These are phyloP conservation scores for Sesia bembeciformis DNA, from an alignment of 2,888 invertebrate genomes.

Conservation along the genomic window DNA sequence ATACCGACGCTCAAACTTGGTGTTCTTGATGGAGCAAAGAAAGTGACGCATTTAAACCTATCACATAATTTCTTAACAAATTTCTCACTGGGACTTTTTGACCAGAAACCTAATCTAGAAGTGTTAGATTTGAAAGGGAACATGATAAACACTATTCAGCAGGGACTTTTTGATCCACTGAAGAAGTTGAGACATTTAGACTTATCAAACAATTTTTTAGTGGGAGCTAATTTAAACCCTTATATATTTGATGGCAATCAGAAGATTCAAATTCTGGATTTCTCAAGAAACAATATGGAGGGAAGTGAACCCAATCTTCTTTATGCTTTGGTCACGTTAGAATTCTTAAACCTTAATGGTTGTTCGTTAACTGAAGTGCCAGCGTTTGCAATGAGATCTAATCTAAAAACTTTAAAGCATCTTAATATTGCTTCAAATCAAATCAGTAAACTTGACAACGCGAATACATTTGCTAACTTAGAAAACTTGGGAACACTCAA, in stretches of 20 bases:
- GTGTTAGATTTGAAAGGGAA: conserved; percentile 38
- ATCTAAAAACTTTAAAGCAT: conserved; percentile 38
- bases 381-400: conserved; percentile 26
- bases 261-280: conserved; percentile 29
- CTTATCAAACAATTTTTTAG: conserved; percentile 31
- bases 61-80: conserved; percentile 30
- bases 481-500: conserved; percentile 38
- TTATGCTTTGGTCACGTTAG: conserved; percentile 21
- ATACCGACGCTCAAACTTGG: conserved; percentile 30
- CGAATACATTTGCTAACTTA: conserved; percentile 25
- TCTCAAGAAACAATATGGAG: conserved; percentile 40
- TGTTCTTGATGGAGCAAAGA: conserved; percentile 27
- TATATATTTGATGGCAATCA: conserved; percentile 26
- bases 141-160: conserved; percentile 19
- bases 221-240: conserved; percentile 25
- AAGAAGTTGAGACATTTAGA: conserved; percentile 30
- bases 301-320: conserved; percentile 26
- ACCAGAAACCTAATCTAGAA: conserved; percentile 30
- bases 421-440: conserved; percentile 39
- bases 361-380: conserved; percentile 41
- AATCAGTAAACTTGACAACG: conserved; percentile 26
- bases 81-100: conserved; percentile 36
- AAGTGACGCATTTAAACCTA: conserved; percentile 31
- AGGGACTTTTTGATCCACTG: conserved; percentile 33
- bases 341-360: conserved; percentile 29